A percentile compares a stretch with the other conserved stretches of the same genome.
Conservation (phyloP, 2,888 invertebrate species). For the Erannis defoliaria region DNA sequence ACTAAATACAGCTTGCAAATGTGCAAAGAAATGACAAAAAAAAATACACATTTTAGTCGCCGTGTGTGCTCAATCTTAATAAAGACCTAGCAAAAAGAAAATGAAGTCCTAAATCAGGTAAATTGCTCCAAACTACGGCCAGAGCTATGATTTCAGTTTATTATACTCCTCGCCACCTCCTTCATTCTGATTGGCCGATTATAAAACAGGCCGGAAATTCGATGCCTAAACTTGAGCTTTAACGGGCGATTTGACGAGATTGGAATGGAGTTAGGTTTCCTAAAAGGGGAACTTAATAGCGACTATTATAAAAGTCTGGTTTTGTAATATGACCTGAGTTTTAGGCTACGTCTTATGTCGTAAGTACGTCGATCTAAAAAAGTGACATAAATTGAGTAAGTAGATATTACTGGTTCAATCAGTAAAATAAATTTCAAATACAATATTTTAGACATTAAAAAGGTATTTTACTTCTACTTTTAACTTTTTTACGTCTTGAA, state of each 20-base stretch:
- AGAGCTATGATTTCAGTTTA: constrained; percentile 47
- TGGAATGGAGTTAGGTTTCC: constrained; percentile 31
- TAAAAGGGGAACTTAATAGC: constrained; percentile 26
- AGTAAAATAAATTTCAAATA: too few relatives aligned
- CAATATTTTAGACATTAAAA: too few relatives aligned
- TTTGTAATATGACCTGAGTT: constrained; percentile 4
- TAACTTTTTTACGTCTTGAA: too few relatives aligned
- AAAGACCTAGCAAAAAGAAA: constrained; percentile 34
- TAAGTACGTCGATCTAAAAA: too few relatives aligned
- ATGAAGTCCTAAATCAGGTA: constrained; percentile 46
- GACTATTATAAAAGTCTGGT: constrained; percentile 23
- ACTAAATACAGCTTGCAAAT: too few relatives aligned
- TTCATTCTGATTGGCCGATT: constrained; percentile 40
- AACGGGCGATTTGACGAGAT: constrained; percentile 40
- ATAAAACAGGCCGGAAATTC: constrained; percentile 48
- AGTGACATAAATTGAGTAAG: too few relatives aligned
- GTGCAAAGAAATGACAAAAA: too few relatives aligned
- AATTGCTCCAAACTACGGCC: constrained; percentile 40
- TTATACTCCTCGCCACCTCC: constrained; percentile 48
- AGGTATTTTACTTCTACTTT: too few relatives aligned
- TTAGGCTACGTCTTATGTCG: too few relatives aligned
- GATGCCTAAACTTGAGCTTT: constrained; percentile 39
- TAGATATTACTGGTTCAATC: too few relatives aligned
- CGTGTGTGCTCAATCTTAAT: constrained; percentile 26
- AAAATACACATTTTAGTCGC: too few relatives aligned